These are phyloP conservation scores for Corythoichthys intestinalis DNA, from an alignment of 2,113 vertebrate genomes.

Conservation along the genomic window DNA sequence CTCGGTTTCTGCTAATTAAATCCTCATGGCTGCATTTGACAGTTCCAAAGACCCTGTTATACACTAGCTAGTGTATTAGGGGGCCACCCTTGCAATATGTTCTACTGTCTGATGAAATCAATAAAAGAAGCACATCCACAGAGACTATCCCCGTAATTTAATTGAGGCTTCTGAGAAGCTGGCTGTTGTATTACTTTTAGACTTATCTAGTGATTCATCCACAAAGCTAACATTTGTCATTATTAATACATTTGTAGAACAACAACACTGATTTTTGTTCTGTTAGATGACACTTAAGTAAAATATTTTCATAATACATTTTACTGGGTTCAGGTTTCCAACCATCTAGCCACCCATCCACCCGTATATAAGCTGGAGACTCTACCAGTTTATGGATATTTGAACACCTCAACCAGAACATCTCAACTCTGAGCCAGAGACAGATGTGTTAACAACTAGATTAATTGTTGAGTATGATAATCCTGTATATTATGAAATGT, in stretches of 20 bases:
- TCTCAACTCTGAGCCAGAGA: no score
- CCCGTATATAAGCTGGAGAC: no score
- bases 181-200: slow-evolving; percentile 6
- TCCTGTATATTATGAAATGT: no score
- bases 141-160: slow-evolving; percentile 33
- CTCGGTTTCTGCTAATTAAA: slow-evolving; percentile 4
- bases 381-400: no score
- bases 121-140: slow-evolving; percentile 32
- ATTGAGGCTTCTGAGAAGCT: slow-evolving; percentile 42
- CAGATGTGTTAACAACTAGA: no score
- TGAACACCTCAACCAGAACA: no score
- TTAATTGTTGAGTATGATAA: no score
- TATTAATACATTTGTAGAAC: slow-evolving; percentile 22
- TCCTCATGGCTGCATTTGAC: slow-evolving; percentile 18
- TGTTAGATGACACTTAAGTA: slow-evolving; percentile 16
- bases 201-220: slow-evolving; percentile 42
- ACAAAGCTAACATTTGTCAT: slow-evolving; percentile 18
- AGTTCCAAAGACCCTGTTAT: slow-evolving; percentile 38
- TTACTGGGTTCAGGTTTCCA: not conserved
- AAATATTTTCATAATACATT: no score
- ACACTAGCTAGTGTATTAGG: slow-evolving; percentile 23
- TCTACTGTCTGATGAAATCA: slow-evolving; percentile 42
- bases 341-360: not conserved
- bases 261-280: slow-evolving; percentile 20
- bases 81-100: slow-evolving; percentile 23